A percentile compares a stretch with the other conserved stretches of the same genome.
Evolutionary conservation across 2,113 vertebrate genomes (phyloP).

Genomic region (Rhea americana): DNA sequence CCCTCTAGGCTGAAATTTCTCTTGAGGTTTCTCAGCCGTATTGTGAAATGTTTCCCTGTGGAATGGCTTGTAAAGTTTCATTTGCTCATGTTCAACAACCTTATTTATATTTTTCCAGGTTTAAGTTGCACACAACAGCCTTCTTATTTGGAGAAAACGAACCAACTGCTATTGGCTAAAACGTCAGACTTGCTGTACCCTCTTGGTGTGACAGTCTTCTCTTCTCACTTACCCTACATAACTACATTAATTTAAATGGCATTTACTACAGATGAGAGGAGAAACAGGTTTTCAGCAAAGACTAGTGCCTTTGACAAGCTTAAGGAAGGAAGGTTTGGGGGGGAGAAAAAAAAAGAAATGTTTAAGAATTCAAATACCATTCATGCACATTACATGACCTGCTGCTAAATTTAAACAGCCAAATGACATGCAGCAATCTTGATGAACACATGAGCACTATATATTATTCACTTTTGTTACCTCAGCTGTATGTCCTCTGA

Average conservation of each 20-base stretch:
- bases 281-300: slow-evolving; percentile 25
- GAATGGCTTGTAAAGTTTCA: slow-evolving; percentile 52
- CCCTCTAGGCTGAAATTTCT: slow-evolving; percentile 61
- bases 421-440: slow-evolving; percentile 16
- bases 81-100: slow-evolving; percentile 36
- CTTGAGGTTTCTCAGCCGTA: slow-evolving; percentile 51
- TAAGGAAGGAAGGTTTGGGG: not conserved
- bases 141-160: slow-evolving; percentile 31
- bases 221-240: slow-evolving; percentile 15
- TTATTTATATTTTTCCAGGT: slow-evolving; percentile 39
- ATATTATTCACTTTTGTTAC: not conserved
- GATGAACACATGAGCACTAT: not conserved
- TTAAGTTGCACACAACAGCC: slow-evolving; percentile 6
- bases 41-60: slow-evolving; percentile 38
- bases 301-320: slow-evolving; percentile 1
- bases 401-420: not conserved
- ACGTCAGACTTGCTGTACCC: not conserved
- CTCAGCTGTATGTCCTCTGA: not conserved
- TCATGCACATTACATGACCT: not conserved
- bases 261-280: slow-evolving; percentile 8
- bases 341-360: not conserved
- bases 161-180: slow-evolving; percentile 23
- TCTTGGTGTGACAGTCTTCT: not conserved
- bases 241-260: slow-evolving; percentile 25
- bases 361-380: not conserved